Evolutionary conservation across 1,140 invertebrate species (phyloP), one percentile per base, ranked within the genome.

Genomic region (Hormaphis cornu): DNA sequence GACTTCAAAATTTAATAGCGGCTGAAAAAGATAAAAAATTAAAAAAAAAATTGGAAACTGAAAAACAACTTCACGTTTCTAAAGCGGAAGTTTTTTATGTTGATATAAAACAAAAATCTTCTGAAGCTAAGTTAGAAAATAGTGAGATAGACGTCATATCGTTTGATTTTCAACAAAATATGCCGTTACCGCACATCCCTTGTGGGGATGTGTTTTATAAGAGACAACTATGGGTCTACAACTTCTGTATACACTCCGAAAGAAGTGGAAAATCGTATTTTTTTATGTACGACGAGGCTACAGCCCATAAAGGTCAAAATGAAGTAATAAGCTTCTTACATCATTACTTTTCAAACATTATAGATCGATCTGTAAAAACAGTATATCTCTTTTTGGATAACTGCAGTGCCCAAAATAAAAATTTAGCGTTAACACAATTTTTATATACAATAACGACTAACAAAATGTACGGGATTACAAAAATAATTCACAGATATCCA

Each of bases 321-420:
- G 35, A 59, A 18, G 35, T 70, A 1, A 30, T 70, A 14, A 70
- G 50, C 6, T 70, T 54, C 20, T 42, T 70, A 30, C 69, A 70
- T 53, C 10, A 70, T 18, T 69, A 53, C 33, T 66, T 66, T 18
- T 30, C 28, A 33, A 66, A 48, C 9, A 33, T 66, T n/a, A 3
- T 66, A 35, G 33, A 10, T 48, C 24, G 1, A 66, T 30, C 8
- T n/a, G 24, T 66, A 1, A 50, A 48, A 48, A 66, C 4, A 30
- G 9, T 66, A 30, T 48, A 20, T 66, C 18, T 66, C 8, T 69
- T 52, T 56, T 54, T 50, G 16, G 69, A 69, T 8, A 69, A 69
- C 4, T 69, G 69, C 14, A 50, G 42, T 42, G 26, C 69, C 0
- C 69, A 69, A 14, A 69, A 69, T 69, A 69, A 69, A 52, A 69